Percentiles rank a stretch among this genome's conserved stretches.
Conservation (phyloP, 2,113 vertebrate species). For the Alosa alosa region DNA sequence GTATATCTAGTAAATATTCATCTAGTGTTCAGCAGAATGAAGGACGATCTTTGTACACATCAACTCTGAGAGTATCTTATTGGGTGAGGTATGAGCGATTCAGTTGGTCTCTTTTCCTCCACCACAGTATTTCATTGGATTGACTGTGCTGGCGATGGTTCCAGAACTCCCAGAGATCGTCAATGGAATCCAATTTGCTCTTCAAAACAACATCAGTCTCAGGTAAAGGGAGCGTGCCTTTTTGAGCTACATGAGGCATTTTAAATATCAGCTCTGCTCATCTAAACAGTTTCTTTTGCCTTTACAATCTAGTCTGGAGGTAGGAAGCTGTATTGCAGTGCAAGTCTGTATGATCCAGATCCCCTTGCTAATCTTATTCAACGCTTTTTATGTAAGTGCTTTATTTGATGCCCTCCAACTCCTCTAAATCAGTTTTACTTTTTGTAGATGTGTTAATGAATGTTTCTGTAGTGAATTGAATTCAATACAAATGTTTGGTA, state of each 20-base stretch:
- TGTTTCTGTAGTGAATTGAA: background rate
- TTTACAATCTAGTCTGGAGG: conserved; percentile 76
- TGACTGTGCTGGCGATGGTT: conserved; percentile 84
- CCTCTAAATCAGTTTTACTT: background rate
- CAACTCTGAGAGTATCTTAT: background rate
- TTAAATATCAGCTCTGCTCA: background rate
- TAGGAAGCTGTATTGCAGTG: conserved; percentile 84
- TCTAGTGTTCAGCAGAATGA: too few species aligned
- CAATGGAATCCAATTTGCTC: conserved; percentile 86
- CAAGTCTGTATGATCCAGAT: conserved; percentile 94
- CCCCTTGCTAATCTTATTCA: conserved; percentile 85
- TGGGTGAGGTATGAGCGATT: background rate
- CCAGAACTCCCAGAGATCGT: conserved; percentile 86
- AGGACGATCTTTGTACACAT: too few species aligned
- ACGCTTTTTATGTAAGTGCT: conserved; percentile 82
- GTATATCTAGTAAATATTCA: too few species aligned
- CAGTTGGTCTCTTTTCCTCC: background rate
- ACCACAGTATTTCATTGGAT: conserved; percentile 82
- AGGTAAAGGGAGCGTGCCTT: conserved; percentile 61
- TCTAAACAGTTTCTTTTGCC: background rate
- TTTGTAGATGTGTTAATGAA: background rate
- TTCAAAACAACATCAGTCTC: conserved; percentile 88
- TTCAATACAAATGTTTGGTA: background rate
- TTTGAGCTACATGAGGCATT: conserved; percentile 7
- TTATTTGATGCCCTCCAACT: background rate